Base-by-base conservation (phyloP, 53 echinoderm and acorn worm genomes). In the Astropecten irregularis region DNA sequence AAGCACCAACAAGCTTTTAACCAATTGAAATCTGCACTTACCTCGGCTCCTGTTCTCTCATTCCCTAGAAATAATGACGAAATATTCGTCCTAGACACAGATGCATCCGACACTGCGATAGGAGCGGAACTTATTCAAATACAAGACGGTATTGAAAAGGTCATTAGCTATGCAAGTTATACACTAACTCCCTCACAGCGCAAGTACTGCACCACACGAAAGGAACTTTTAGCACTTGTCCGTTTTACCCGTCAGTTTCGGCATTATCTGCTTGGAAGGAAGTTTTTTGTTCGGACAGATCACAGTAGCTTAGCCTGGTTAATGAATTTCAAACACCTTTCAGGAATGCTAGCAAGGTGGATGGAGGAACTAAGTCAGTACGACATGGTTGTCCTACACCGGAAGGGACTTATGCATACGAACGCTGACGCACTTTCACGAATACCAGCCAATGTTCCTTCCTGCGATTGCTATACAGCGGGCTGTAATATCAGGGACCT, bases 241-340 rank as follows among this genome's bases (percentile, higher is more conserved):
- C 29, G 37, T 3, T 77, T 65, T 29, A 55, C 55, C 0, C 52
- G 84, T 11, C 59, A 70, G 23, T 77, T 66, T 38, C 65, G 66
- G 28, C 85, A 73, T 46, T 85, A 84, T 11, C 30, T 85, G 8
- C 18, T 85, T n/a, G 85, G 85, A 29, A 39, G 40, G 14, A 20
- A 71, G 11, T 85, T 85, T 60, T 27, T 35, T 10, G 56, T 85
- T 15, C 40, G 85, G 25, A 85, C 85, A 16, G 85, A 85, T 49
- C 85, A 85, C 44, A 60, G 85, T 55, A 73, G 72, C n/a, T 30
- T 85, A 15, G 36, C 54, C 37, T 85, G 85, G 85, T 28, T 85
- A 16, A 54, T 85, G 56, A 23, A 19, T 15, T 85, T 74, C 25
- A 85, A 74, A 31, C 28, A 49, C 1, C 86, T 61, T 4, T 47